These are phyloP conservation scores for Acanthacorydalis orientalis DNA, from an alignment of 2,888 invertebrate genomes.

Conservation along the genomic window DNA sequence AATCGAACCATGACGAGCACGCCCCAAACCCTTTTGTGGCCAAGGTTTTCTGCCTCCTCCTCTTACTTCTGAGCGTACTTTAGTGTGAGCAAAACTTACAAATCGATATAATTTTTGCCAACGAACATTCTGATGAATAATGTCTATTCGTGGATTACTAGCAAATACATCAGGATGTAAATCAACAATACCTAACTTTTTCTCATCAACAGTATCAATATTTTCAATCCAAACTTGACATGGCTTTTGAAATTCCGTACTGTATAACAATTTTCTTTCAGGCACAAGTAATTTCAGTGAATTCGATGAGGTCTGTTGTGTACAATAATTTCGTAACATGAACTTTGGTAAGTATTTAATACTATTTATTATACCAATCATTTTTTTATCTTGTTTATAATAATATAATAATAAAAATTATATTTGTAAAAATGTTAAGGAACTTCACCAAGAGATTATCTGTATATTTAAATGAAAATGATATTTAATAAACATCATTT, in stretches of 20 bases:
- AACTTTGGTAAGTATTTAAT: too few relatives aligned
- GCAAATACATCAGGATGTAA: conserved; percentile 84
- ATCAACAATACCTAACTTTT: conserved; percentile 69
- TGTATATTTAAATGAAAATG: too few relatives aligned
- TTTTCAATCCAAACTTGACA: conserved; percentile 81
- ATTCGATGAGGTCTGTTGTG: conserved; percentile 9
- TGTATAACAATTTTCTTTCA: conserved; percentile 29
- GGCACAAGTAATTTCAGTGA: neutral
- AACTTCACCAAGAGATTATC: too few relatives aligned
- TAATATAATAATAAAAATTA: too few relatives aligned
- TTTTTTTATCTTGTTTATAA: too few relatives aligned
- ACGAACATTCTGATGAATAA: conserved; percentile 66
- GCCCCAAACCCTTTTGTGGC: conserved; percentile 89
- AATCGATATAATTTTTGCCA: conserved; percentile 75
- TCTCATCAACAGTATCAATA: conserved; percentile 54
- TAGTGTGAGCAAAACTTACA: conserved; percentile 65
- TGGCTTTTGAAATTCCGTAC: conserved; percentile 38
- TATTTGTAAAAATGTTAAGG: too few relatives aligned
- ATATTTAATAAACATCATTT: too few relatives aligned
- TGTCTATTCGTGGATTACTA: conserved; percentile 65
- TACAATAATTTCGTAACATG: too few relatives aligned
- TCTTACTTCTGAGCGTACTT: conserved; percentile 66
- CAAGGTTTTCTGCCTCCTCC: conserved; percentile 91
- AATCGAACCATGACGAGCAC: conserved; percentile 82
- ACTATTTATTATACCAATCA: too few relatives aligned